Base-by-base conservation (phyloP, 2,113 vertebrate species). In the Platysteira castanea region DNA sequence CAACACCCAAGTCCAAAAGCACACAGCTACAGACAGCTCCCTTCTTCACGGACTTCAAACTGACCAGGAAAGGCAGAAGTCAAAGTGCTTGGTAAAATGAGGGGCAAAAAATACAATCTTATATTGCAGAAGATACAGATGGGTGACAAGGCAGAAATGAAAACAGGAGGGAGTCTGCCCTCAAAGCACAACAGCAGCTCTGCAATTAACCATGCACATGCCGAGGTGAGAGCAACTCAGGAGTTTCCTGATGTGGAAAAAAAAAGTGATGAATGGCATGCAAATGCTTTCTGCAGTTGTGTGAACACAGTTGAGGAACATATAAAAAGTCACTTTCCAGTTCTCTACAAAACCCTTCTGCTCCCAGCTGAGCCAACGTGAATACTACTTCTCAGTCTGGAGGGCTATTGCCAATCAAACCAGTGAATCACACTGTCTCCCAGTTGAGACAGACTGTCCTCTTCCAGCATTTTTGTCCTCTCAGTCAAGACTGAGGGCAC, bases 351-450 rank as follows among this genome's bases (percentile, higher is more conserved):
- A 83, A 50, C n/a, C 31, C 21, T 37, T 53, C 42, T 1, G 0
- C 60, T 49, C n/a, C 41, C 33, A 60, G 21, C 1, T 41, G 49
- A 60, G 49, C 35, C 27, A 41, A 35, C 0, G 0, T 3, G 37
- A 74, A 35, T 46, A 10, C 10, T 0, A 0, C 8, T 46, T 57
- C 69, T 50, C 77, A 53, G 39, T 4, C 39, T 17, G 28, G 31
- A 44, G 23, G 15, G 16, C 26, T 4, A n/a, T 9, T 9, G 15
- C 9, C 67, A n/a, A 41, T 19, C 60, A 49, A 20, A 22, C 3
- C 53, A 21, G 1, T 1, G 15, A 15, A 37, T 46, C 27, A 33
- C 12, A 0, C 20, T 17, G 9, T 15, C 60, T 49, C 56, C 57
- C 33, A 37, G 44, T 3, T 37, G 44, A 35, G 21, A 35, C 11